Evolutionary conservation across 2,113 vertebrate genomes (phyloP).

Genomic region (Myocastor coypus): DNA sequence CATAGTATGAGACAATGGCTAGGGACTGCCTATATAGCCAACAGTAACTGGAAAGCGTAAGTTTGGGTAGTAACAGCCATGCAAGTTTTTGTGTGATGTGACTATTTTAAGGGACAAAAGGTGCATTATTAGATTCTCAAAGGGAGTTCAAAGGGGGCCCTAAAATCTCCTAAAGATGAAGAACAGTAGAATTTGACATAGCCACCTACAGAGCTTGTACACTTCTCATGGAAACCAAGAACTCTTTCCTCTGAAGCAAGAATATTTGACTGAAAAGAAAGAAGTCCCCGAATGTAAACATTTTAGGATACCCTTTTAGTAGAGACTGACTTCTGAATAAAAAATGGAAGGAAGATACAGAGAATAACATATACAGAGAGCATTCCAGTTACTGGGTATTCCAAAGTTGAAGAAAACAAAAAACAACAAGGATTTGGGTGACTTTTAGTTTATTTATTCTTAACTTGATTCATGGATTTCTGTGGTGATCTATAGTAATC

Average conservation of each 20-base stretch:
- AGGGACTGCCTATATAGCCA: background rate
- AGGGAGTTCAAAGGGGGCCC: background rate
- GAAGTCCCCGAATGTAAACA: background rate
- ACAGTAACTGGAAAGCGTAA: accelerated
- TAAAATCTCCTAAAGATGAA: constrained; percentile 16
- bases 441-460: background rate
- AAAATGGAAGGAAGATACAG: background rate
- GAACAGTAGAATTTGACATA: background rate
- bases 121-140: background rate
- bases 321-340: background rate
- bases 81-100: background rate
- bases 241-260: background rate
- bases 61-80: background rate
- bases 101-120: background rate
- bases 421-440: background rate
- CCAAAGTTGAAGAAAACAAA: background rate
- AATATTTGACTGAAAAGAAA: background rate
- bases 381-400: background rate
- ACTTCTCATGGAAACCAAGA: background rate
- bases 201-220: background rate
- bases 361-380: background rate
- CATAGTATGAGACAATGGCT: background rate
- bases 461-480: background rate
- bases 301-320: background rate
- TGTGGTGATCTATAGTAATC: background rate